phyloP scores from a whole-genome alignment of 2,888 invertebrate species.

The Stegana nigrithorax region DNA sequence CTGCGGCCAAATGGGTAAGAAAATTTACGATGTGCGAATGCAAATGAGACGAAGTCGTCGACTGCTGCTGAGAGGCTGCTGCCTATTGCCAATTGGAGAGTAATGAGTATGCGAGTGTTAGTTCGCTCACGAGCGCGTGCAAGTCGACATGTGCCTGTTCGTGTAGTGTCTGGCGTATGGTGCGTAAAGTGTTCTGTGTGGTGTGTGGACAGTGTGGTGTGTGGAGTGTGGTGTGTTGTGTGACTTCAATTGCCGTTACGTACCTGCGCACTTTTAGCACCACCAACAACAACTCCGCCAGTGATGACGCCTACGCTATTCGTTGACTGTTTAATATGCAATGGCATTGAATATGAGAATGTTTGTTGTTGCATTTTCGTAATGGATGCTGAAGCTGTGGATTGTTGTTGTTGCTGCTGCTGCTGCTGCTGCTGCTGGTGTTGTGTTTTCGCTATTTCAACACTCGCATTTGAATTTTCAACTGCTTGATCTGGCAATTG shows the following conservation, averaged over 20 bases:
- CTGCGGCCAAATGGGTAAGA: too few species aligned
- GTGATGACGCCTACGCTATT: slow-evolving; percentile 47
- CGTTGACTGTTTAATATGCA: slow-evolving; percentile 53
- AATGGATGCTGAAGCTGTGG: neutral
- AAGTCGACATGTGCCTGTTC: too few species aligned
- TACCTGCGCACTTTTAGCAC: slow-evolving; percentile 52
- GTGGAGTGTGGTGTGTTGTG: slow-evolving; percentile 12
- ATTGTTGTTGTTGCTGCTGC: slow-evolving; percentile 17
- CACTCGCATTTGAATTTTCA: slow-evolving; percentile 56
- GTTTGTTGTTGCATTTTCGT: slow-evolving; percentile 31
- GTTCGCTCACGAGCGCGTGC: too few species aligned
- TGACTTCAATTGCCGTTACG: slow-evolving; percentile 45
- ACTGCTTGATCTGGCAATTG: slow-evolving; percentile 41
- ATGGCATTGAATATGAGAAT: slow-evolving; percentile 53
- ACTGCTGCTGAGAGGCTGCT: too few species aligned
- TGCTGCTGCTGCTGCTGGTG: slow-evolving; percentile 19
- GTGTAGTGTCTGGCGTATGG: too few species aligned
- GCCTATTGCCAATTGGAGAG: too few species aligned
- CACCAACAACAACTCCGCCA: slow-evolving; percentile 38
- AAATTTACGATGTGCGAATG: too few species aligned
- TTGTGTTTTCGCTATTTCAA: slow-evolving; percentile 35
- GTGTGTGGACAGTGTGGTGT: slow-evolving; percentile 10
- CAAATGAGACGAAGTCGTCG: too few species aligned
- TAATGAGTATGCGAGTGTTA: too few species aligned
- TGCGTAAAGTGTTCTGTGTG: too few species aligned